Evolutionary conservation across 1,140 invertebrate genomes (phyloP), one percentile per base, ranked within the genome.

Genomic region (Oreohelix idahoensis): DNA sequence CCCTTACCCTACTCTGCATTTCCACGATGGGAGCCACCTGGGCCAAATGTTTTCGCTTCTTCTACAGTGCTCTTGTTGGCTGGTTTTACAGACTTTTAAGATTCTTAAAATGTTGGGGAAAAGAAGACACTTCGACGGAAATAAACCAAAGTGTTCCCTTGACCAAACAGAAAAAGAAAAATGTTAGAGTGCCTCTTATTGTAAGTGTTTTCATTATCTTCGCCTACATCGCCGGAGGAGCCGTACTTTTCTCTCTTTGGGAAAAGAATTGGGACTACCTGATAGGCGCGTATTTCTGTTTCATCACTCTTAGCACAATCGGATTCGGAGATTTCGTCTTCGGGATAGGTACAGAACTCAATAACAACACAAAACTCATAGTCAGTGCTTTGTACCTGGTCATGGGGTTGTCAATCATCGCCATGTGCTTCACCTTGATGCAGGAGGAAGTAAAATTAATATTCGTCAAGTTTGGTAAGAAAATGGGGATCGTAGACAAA

Each of bases 371-470:
- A 53, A 91, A 92, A 79, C 84, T 90, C 42, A 86, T 91, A 15
- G 82, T 89, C 36, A 89, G 89, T 77, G 81, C 87, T 32, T 49
- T 91, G 29, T 92, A 92, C 79, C 81, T 92, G 42, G 96, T 99
- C 93, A 94, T 99, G 76, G 98, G 98, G 51, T 98, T 99, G 96
- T 97, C 98, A 4, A 93, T 99, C 0, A 97, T 99, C 66, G 98
- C 98, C 85, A 99, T 99, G 98, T 99, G 97, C 93, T 99, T 99
- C 94, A 98, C 99, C 94, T 94, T 99, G 38, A 98, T 98, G 97
- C 97, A 97, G 94, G 96, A 98, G 92, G 96, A 98, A 91, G 95
- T 97, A 0, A 76, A 85, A 29, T 86, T 85, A 5, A 97, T 97
- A 91, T 95, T 96, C 85, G 94, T 95, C 70, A 94, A 94, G 17